Percentiles rank a stretch among this genome's conserved stretches.
Evolutionary conservation across 2,888 invertebrate species (phyloP).

Genomic region (Incurvaria masculella): DNA sequence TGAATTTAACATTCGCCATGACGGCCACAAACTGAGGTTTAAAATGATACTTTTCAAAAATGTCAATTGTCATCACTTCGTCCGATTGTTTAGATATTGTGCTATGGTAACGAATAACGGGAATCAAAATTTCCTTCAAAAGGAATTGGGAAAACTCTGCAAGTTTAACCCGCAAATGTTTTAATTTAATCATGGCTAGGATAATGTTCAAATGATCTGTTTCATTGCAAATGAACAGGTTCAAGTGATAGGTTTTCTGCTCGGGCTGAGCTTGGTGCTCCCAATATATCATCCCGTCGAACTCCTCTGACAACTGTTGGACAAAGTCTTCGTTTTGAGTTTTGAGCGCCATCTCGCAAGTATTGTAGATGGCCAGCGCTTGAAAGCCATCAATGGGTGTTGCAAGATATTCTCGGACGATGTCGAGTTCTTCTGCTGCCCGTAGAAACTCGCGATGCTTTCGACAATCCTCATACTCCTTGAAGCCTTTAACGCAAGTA

Average conservation of each 20-base stretch:
- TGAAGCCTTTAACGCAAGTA: slow-evolving; percentile 32
- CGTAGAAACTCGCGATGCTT: slow-evolving; percentile 31
- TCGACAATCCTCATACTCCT: slow-evolving; percentile 33
- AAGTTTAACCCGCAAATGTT: slow-evolving; percentile 44
- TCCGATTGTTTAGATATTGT: slow-evolving; percentile 39
- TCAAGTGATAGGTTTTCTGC: too few relatives aligned
- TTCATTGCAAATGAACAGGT: too few relatives aligned
- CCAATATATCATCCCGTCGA: slow-evolving; percentile 48
- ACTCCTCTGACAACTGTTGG: slow-evolving; percentile 42
- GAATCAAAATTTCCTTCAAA: slow-evolving; percentile 53
- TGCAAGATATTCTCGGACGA: slow-evolving; percentile 41
- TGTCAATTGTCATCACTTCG: slow-evolving; percentile 29
- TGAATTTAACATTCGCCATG: slow-evolving; percentile 50
- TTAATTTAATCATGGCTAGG: too few relatives aligned
- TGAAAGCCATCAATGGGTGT: slow-evolving; percentile 47
- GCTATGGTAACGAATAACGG: slow-evolving; percentile 52
- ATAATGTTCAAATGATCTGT: too few relatives aligned
- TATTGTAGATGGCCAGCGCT: slow-evolving; percentile 47
- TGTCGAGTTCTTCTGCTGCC: slow-evolving; percentile 50
- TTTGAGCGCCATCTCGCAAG: slow-evolving; percentile 42
- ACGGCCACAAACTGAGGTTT: slow-evolving; percentile 52
- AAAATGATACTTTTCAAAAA: slow-evolving; percentile 36
- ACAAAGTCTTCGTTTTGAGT: slow-evolving; percentile 43
- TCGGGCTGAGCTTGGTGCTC: slow-evolving; percentile 23
- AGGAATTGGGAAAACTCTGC: slow-evolving; percentile 57